These are phyloP conservation scores for Lycaena phlaeas DNA, from an alignment of 2,888 invertebrate species.

Conservation along the genomic window DNA sequence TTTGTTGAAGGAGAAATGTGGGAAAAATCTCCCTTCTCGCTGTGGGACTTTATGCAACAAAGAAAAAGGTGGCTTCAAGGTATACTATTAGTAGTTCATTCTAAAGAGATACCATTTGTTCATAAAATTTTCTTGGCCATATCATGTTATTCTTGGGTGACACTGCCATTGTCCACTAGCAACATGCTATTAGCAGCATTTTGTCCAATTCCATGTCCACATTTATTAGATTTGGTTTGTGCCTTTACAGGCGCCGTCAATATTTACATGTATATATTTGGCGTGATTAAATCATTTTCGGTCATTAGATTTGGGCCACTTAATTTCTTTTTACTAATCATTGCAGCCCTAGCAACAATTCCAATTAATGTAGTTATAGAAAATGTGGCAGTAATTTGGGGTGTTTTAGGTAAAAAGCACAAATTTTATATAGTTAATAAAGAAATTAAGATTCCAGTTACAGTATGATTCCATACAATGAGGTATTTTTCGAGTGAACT, in stretches of 20 bases:
- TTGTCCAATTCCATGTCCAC: slow-evolving; percentile 90
- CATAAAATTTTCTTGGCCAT: slow-evolving; percentile 88
- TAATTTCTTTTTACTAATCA: slow-evolving; percentile 84
- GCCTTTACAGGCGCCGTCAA: slow-evolving; percentile 94
- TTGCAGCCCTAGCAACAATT: slow-evolving; percentile 91
- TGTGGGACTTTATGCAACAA: slow-evolving; percentile 96
- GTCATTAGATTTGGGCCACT: slow-evolving; percentile 87
- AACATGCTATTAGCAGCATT: slow-evolving; percentile 88
- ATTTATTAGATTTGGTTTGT: slow-evolving; percentile 87
- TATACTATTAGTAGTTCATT: slow-evolving; percentile 90
- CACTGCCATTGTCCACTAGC: slow-evolving; percentile 92
- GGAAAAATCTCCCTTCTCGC: slow-evolving; percentile 96
- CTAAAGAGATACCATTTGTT: slow-evolving; percentile 83
- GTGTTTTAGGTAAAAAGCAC: slow-evolving; percentile 93
- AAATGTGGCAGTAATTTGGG: slow-evolving; percentile 96
- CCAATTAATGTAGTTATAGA: slow-evolving; percentile 95
- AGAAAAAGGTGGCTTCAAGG: slow-evolving; percentile 97
- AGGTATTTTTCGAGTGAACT: slow-evolving; percentile 29
- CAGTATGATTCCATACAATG: slow-evolving; percentile 60
- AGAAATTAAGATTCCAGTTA: slow-evolving; percentile 81
- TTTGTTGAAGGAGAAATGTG: slow-evolving; percentile 99
- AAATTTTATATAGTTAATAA: slow-evolving; percentile 98
- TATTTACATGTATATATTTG: slow-evolving; percentile 98
- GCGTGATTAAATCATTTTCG: slow-evolving; percentile 96
- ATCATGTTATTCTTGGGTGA: slow-evolving; percentile 97